phyloP scores from a whole-genome alignment of 2,888 invertebrate genomes.

The Lasiommata megera region DNA sequence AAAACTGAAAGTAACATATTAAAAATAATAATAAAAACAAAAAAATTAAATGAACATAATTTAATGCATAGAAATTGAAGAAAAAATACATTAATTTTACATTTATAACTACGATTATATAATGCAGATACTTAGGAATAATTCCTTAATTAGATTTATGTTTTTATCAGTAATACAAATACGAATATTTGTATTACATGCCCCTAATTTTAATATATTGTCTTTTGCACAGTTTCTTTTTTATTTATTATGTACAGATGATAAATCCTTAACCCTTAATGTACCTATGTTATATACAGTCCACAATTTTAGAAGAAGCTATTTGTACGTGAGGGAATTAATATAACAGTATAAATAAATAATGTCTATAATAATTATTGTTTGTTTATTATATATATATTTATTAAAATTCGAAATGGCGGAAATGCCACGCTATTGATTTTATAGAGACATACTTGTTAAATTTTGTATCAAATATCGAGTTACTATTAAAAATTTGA shows the following conservation, averaged over 20 bases:
- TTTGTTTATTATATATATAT: too few species aligned
- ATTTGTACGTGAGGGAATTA: not conserved
- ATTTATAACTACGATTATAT: not conserved
- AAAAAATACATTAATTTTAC: conserved; percentile 9
- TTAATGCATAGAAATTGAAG: conserved; percentile 19
- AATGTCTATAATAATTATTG: too few species aligned
- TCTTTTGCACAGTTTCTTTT: conserved; percentile 56
- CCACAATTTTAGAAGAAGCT: not conserved
- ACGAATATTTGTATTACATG: not conserved
- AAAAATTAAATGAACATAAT: conserved; percentile 36
- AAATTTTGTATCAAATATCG: too few species aligned
- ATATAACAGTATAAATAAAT: not conserved
- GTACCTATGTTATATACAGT: not conserved
- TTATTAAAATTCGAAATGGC: too few species aligned
- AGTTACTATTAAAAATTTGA: not conserved
- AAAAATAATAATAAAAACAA: conserved; percentile 32
- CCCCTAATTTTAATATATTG: conserved; percentile 50
- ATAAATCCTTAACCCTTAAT: conserved; percentile 24
- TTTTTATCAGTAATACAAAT: too few species aligned
- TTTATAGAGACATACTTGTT: too few species aligned
- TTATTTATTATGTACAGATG: conserved; percentile 31
- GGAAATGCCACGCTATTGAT: too few species aligned
- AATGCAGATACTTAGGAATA: conserved; percentile 8
- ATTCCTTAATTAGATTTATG: not conserved
- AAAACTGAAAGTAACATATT: conserved; percentile 44